Conservation (phyloP, 1,140 invertebrate genomes). For the Bombus pascuorum region DNA sequence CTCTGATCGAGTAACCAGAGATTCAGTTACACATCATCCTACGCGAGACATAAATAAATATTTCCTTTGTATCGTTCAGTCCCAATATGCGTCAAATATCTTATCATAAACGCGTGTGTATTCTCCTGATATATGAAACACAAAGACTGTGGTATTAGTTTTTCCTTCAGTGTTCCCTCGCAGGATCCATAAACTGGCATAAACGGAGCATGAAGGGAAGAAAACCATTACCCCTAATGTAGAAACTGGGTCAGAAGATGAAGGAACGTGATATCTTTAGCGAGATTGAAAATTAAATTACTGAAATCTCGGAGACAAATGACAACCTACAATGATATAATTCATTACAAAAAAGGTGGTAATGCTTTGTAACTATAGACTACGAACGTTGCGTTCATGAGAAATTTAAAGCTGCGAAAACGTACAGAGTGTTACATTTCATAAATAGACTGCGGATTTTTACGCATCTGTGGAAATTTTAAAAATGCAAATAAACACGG, state of each 20-base stretch:
- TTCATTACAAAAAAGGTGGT: too few relatives aligned
- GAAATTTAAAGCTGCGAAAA: too few relatives aligned
- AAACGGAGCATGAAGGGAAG: not conserved
- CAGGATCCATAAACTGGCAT: conserved; percentile 3
- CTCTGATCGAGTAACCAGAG: conserved; percentile 28
- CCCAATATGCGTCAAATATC: not conserved
- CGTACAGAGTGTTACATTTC: too few relatives aligned
- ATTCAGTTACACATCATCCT: conserved; percentile 5
- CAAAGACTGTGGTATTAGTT: not conserved
- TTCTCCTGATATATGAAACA: conserved; percentile 3
- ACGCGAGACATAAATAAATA: conserved; percentile 33
- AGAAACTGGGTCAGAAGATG: conserved; percentile 6
- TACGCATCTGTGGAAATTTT: too few relatives aligned
- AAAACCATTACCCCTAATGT: not conserved
- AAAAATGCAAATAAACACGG: too few relatives aligned
- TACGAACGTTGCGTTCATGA: too few relatives aligned
- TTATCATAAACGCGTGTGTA: not conserved
- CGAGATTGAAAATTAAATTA: conserved; percentile 6
- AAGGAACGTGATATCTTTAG: not conserved
- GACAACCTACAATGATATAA: not conserved
- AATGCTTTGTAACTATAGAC: too few relatives aligned
- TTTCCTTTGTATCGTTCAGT: not conserved
- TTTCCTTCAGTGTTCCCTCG: not conserved
- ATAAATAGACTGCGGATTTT: too few relatives aligned
- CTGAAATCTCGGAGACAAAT: not conserved